These are phyloP conservation scores for Anarrhichthys ocellatus DNA, from an alignment of 2,113 vertebrate species.

Conservation along the genomic window DNA sequence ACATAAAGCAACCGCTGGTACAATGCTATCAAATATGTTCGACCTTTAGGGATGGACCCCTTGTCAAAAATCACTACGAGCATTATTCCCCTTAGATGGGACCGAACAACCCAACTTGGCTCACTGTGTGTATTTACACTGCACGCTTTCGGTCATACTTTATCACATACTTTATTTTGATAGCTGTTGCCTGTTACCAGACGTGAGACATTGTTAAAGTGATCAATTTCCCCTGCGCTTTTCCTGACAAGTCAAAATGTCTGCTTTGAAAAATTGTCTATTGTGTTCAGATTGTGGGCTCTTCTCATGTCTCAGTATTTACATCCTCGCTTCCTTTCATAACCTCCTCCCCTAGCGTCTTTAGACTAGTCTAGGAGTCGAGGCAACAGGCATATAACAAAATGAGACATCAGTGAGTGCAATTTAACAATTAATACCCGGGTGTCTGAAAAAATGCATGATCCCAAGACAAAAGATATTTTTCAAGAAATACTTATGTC, in stretches of 20 bases:
- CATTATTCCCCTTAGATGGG: no score
- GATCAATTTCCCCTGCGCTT: no score
- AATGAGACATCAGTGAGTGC: background rate
- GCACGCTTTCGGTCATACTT: no score
- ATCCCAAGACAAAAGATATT: conserved; percentile 13
- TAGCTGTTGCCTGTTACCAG: no score
- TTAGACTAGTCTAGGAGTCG: background rate
- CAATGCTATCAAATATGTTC: background rate
- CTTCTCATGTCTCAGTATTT: background rate
- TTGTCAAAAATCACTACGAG: no score
- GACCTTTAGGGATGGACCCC: no score
- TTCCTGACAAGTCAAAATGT: background rate
- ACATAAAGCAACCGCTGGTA: background rate
- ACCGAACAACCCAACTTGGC: no score
- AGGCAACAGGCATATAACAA: background rate
- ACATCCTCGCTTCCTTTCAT: background rate
- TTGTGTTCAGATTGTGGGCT: background rate
- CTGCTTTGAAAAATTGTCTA: background rate
- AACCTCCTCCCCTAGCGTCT: background rate
- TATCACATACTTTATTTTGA: no score
- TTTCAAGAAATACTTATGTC: conserved; percentile 35
- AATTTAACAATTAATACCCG: conserved; percentile 18
- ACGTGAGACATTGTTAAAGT: no score
- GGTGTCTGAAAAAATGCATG: conserved; percentile 2
- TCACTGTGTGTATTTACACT: no score